Evolutionary conservation across 2,888 invertebrate genomes (phyloP).

Genomic region (Escarpia spicata): DNA sequence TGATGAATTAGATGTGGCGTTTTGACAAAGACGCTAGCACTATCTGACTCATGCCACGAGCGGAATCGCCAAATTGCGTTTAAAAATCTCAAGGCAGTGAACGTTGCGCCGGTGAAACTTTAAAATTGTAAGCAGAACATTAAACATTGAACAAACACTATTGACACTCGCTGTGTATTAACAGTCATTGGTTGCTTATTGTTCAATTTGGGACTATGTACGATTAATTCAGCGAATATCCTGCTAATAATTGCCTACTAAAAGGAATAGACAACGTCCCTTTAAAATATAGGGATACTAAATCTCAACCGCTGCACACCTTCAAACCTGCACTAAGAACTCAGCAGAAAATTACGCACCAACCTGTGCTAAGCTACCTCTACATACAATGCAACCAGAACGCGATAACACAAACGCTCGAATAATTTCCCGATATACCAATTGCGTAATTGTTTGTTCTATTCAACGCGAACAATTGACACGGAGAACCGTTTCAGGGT

Average conservation of each 20-base stretch:
- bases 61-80: neutral
- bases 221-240: too few species aligned
- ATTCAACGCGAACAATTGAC: neutral
- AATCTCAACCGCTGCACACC: too few species aligned
- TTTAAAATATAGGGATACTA: too few species aligned
- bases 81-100: too few species aligned
- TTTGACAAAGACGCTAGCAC: neutral
- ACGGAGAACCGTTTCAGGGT: neutral
- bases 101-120: too few species aligned
- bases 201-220: too few species aligned
- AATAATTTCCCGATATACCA: neutral
- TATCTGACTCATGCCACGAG: neutral
- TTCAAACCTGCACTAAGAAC: neutral
- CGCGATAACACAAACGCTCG: neutral
- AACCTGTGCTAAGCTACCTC: neutral
- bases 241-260: too few species aligned
- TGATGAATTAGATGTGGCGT: neutral
- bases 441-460: neutral
- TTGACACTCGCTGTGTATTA: too few species aligned
- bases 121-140: too few species aligned
- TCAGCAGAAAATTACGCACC: neutral
- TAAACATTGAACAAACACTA: too few species aligned
- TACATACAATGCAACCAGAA: neutral
- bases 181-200: too few species aligned
- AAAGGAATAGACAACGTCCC: too few species aligned